Conservation (phyloP, 2,113 vertebrate species). For the Salvelinus alpinus region DNA sequence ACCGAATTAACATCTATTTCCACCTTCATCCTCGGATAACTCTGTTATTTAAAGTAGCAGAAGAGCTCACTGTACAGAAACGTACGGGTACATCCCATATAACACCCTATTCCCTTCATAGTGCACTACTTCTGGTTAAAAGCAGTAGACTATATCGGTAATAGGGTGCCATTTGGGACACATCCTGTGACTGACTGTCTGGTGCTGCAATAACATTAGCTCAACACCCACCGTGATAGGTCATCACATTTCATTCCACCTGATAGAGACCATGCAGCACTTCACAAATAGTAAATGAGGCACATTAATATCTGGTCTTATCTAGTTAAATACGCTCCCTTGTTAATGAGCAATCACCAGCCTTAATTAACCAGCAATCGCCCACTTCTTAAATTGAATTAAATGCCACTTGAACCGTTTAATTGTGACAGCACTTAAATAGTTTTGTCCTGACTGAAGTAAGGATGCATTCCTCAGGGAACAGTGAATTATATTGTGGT, state of each 20-base stretch:
- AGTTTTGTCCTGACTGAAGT: conserved; percentile 39
- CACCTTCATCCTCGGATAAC: not conserved
- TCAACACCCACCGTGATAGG: not conserved
- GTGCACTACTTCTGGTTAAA: not conserved
- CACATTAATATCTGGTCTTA: conserved; percentile 23
- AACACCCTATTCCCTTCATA: not conserved
- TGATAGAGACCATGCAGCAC: not conserved
- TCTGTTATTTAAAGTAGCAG: not conserved
- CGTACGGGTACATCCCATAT: no score
- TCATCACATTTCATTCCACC: conserved; percentile 8
- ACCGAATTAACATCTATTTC: not conserved
- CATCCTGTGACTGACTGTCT: not conserved
- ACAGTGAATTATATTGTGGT: conserved; percentile 46
- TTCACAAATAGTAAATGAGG: not conserved
- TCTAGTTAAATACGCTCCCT: conserved; percentile 35
- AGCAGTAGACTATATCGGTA: not conserved
- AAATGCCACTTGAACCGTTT: conserved; percentile 46
- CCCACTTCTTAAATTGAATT: conserved; percentile 48
- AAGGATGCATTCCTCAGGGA: conserved; percentile 34
- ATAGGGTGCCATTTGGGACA: no score
- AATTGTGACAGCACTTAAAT: conserved; percentile 43
- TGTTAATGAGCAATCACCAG: conserved; percentile 44
- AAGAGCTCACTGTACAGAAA: not conserved
- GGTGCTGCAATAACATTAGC: not conserved
- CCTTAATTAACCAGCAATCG: conserved; percentile 51